Evolutionary conservation across 2,113 vertebrate genomes (phyloP).

Genomic region (Clarias macrocephalus): DNA sequence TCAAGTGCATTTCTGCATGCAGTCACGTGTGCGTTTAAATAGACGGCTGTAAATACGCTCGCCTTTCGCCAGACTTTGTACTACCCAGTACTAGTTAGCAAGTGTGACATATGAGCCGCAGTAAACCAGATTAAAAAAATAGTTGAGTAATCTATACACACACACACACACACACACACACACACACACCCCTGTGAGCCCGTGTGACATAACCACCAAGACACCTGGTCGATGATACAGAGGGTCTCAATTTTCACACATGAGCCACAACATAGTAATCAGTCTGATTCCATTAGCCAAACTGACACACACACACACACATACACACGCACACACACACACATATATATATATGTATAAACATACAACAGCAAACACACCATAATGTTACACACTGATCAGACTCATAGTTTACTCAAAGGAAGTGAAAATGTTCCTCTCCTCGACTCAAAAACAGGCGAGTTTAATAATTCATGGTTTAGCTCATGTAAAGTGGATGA

Average conservation of each 20-base stretch:
- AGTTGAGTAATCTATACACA: neutral
- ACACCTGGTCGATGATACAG: constrained; percentile 43
- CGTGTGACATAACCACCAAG: constrained; percentile 20
- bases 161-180: neutral
- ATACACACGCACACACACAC: constrained; percentile 7
- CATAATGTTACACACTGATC: neutral
- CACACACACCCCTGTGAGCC: neutral
- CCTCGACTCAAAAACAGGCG: constrained; percentile 37
- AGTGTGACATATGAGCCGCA: neutral
- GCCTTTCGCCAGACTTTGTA: neutral
- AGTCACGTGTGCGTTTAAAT: neutral
- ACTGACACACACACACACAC: neutral
- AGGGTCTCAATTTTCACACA: constrained; percentile 46
- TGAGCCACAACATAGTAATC: constrained; percentile 27
- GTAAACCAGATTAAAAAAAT: neutral
- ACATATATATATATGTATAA: neutral
- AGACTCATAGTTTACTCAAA: neutral
- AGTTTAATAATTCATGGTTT: constrained; percentile 49
- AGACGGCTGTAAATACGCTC: neutral
- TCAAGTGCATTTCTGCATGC: neutral
- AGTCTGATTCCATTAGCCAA: neutral
- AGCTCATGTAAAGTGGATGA: constrained; percentile 53
- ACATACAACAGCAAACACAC: neutral
- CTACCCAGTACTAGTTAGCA: neutral
- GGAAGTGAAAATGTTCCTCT: constrained; percentile 16